phyloP scores from a whole-genome alignment of 2,888 invertebrate species.

The Tholera decimalis region DNA sequence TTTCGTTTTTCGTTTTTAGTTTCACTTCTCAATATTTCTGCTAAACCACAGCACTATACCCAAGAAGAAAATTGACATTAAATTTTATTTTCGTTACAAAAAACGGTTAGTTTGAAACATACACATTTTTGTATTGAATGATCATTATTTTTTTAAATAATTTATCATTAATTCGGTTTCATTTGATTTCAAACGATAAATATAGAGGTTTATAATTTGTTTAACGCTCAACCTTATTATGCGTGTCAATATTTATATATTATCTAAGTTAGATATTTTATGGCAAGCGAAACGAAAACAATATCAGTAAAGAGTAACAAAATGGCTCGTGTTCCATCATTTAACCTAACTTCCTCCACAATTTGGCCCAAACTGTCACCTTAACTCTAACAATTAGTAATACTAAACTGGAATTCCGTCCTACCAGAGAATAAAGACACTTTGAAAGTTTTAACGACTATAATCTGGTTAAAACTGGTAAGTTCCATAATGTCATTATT shows the following conservation, averaged over 20 bases:
- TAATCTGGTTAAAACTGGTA: constrained; percentile 47
- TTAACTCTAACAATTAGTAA: constrained; percentile 37
- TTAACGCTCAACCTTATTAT: neutral
- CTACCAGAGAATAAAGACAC: constrained; percentile 5
- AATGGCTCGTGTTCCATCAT: neutral
- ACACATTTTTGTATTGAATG: too few relatives aligned
- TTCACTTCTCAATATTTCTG: too few relatives aligned
- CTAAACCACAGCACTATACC: too few relatives aligned
- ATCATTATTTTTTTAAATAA: neutral
- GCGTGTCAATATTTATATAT: too few relatives aligned
- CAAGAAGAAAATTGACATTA: too few relatives aligned
- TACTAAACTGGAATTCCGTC: constrained; percentile 31
- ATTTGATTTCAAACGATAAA: neutral
- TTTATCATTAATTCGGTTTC: neutral
- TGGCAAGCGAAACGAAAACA: too few relatives aligned
- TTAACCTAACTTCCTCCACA: constrained; percentile 2
- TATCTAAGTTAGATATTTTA: too few relatives aligned
- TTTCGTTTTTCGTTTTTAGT: too few relatives aligned
- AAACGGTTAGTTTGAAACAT: too few relatives aligned
- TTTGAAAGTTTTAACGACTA: constrained; percentile 58
- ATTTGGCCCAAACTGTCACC: constrained; percentile 8
- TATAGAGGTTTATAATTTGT: neutral
- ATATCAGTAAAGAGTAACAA: neutral
- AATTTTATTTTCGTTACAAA: too few relatives aligned
- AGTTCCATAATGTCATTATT: constrained; percentile 48